Evolutionary conservation across 2,113 vertebrate genomes (phyloP).

Genomic region (Rynchops niger): DNA sequence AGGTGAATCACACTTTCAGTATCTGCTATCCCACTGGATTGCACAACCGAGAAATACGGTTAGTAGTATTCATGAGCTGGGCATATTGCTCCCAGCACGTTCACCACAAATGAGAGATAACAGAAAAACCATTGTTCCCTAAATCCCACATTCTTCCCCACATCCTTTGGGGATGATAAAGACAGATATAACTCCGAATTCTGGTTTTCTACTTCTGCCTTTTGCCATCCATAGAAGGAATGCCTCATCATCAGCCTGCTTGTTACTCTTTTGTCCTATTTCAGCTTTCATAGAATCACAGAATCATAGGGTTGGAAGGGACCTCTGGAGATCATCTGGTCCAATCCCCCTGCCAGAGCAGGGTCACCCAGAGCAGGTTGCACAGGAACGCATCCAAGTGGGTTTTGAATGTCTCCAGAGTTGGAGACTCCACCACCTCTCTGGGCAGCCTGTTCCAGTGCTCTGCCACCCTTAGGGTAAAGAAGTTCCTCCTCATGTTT

Average conservation of each 20-base stretch:
- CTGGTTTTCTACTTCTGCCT: neutral
- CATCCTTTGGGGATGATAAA: neutral
- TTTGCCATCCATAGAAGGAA: neutral
- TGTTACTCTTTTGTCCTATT: neutral
- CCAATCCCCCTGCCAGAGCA: no score
- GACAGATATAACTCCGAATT: neutral
- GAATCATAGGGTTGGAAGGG: no score
- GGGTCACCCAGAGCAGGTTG: no score
- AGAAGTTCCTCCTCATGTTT: no score
- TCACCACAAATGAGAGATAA: neutral
- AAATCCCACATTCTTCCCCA: neutral
- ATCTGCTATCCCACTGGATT: neutral
- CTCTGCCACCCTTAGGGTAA: no score
- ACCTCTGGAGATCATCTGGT: no score
- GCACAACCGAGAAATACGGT: neutral
- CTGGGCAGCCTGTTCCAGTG: no score
- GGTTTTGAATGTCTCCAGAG: no score
- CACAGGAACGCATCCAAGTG: no score
- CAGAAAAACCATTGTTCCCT: neutral
- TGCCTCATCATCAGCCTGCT: neutral
- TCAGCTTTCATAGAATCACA: neutral
- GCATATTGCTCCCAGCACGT: neutral
- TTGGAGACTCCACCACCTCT: no score
- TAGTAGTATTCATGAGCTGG: neutral
- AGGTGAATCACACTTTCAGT: neutral